phyloP scores from a whole-genome alignment of 1,140 invertebrate species.

The Diprion similis region DNA sequence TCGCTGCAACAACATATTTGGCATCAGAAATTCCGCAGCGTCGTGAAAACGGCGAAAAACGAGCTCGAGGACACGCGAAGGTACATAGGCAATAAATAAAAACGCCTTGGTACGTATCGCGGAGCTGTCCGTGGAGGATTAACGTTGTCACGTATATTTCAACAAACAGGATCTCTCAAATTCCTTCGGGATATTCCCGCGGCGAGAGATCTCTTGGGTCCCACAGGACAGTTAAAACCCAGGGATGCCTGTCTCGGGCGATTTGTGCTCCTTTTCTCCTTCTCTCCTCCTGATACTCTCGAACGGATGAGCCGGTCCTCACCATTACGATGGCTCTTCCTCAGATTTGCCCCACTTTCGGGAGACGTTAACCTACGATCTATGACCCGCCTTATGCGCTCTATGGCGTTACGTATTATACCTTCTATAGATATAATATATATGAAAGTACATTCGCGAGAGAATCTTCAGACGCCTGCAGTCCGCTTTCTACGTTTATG shows the following conservation, averaged over 20 bases:
- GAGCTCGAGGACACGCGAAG: too few relatives aligned
- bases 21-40: too few relatives aligned
- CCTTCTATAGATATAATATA: too few relatives aligned
- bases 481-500: not conserved
- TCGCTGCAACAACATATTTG: too few relatives aligned
- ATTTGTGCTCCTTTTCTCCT: not conserved
- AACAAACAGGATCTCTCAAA: not conserved
- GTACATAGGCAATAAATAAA: not conserved
- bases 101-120: not conserved
- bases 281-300: not conserved
- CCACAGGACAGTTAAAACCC: not conserved
- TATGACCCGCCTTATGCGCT: not conserved
- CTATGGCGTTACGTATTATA: too few relatives aligned
- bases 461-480: not conserved
- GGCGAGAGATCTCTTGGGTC: not conserved
- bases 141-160: constrained; percentile 5
- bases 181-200: not conserved
- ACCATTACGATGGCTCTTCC: not conserved
- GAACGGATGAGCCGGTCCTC: constrained; percentile 1
- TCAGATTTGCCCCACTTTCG: constrained; percentile 5
- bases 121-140: not conserved
- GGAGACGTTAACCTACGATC: not conserved
- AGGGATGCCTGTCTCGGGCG: not conserved
- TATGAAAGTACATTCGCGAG: not conserved
- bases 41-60: too few relatives aligned